phyloP scores from a whole-genome alignment of 2,113 vertebrate species.

The Amphilophus citrinellus region DNA sequence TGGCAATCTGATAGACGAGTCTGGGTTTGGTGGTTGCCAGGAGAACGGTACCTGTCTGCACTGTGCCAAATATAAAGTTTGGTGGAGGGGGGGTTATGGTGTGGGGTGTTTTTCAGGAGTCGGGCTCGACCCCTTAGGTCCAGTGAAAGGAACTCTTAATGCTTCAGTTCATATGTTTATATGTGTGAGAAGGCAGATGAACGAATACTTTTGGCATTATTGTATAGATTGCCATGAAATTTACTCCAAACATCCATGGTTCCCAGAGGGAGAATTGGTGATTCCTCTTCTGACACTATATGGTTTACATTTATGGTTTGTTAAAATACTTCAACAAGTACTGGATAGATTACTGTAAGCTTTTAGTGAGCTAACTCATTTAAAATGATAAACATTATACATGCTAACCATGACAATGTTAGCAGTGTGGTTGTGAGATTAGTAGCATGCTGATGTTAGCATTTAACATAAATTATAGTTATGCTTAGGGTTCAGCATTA shows the following conservation, averaged over 20 bases:
- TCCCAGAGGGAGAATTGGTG: not conserved
- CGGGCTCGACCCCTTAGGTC: too few relatives aligned
- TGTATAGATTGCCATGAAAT: not conserved
- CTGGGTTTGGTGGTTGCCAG: too few relatives aligned
- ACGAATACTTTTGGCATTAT: too few relatives aligned
- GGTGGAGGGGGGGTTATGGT: too few relatives aligned
- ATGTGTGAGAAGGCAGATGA: too few relatives aligned
- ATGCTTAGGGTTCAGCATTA: not conserved
- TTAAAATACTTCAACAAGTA: not conserved
- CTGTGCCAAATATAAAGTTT: too few relatives aligned
- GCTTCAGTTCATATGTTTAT: too few relatives aligned
- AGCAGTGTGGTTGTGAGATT: not conserved
- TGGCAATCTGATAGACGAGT: too few relatives aligned
- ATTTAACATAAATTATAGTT: not conserved
- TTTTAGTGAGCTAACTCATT: not conserved
- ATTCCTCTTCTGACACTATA: not conserved
- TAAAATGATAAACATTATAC: too few relatives aligned
- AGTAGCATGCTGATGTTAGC: not conserved
- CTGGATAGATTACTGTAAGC: not conserved
- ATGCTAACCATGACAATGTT: not conserved
- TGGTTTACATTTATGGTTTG: not conserved
- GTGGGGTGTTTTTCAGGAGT: too few relatives aligned
- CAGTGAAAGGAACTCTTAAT: too few relatives aligned
- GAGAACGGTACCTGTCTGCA: too few relatives aligned
- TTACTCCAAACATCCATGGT: not conserved